Evolutionary conservation across 2,888 invertebrate genomes (phyloP).

Genomic region (Lamellibrachia columna): DNA sequence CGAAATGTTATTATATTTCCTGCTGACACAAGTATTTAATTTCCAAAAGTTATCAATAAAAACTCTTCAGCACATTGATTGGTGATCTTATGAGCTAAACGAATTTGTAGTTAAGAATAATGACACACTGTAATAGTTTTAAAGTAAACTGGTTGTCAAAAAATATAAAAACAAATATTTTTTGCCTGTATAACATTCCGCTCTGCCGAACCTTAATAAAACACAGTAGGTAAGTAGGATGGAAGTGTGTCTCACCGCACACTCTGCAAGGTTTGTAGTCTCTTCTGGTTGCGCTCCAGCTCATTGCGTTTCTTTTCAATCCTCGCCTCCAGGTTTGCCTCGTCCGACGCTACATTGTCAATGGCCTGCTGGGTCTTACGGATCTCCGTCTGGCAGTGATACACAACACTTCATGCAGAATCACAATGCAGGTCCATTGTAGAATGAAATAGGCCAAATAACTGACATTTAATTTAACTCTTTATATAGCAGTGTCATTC

Average conservation of each 20-base stretch:
- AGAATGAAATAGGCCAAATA: not conserved
- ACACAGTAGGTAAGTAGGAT: not conserved
- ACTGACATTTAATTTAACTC: not conserved
- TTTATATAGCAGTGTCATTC: too few species aligned
- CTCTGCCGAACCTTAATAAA: not conserved
- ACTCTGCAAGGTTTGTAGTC: slow-evolving; percentile 91
- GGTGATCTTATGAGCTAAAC: too few species aligned
- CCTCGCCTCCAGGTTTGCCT: slow-evolving; percentile 88
- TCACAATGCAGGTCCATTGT: not conserved
- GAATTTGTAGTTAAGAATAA: too few species aligned
- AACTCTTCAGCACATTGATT: too few species aligned
- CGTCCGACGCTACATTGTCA: slow-evolving; percentile 86
- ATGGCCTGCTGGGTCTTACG: slow-evolving; percentile 76
- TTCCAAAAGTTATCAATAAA: too few species aligned
- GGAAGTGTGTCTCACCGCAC: slow-evolving; percentile 75
- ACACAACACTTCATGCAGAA: too few species aligned
- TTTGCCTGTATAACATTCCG: too few species aligned
- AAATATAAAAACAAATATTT: too few species aligned
- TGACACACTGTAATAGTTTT: too few species aligned
- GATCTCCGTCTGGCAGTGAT: slow-evolving; percentile 72
- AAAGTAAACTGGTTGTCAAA: too few species aligned
- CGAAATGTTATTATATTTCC: too few species aligned
- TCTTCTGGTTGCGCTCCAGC: slow-evolving; percentile 89
- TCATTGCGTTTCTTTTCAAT: slow-evolving; percentile 90
- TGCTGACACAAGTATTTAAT: too few species aligned